Evolutionary conservation across 2,888 invertebrate genomes (phyloP).

Genomic region (Mesopsocus fuscifrons): DNA sequence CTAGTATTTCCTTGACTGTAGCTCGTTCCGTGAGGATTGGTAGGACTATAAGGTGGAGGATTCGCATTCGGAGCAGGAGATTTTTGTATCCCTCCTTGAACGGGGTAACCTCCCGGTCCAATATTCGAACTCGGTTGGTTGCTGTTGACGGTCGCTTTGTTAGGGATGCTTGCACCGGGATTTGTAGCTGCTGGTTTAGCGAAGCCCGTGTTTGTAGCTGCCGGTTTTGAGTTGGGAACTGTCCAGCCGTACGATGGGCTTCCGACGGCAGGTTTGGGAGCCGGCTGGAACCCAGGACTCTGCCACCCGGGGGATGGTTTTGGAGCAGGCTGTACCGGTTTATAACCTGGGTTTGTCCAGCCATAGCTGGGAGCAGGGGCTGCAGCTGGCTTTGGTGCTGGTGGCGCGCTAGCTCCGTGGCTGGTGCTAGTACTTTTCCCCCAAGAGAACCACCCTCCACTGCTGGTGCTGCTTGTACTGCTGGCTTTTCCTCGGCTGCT

Average conservation of each 20-base stretch:
- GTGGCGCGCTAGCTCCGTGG: neutral
- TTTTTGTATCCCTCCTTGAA: conserved; percentile 4
- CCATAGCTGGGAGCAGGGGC: neutral
- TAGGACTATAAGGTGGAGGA: neutral
- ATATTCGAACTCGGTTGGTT: conserved; percentile 3
- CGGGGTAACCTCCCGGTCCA: conserved; percentile 4
- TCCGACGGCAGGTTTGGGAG: neutral
- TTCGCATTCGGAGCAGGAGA: neutral
- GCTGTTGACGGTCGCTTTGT: neutral
- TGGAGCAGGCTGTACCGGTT: neutral
- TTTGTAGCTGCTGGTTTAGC: neutral
- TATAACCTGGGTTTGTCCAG: neutral
- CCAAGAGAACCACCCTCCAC: neutral
- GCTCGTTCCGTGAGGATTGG: neutral
- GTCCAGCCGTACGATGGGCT: neutral
- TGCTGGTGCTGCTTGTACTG: neutral
- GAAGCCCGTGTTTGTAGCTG: neutral
- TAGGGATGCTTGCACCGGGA: neutral
- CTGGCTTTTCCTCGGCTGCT: neutral
- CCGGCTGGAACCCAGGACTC: neutral
- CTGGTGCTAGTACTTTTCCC: neutral
- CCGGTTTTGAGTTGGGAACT: neutral
- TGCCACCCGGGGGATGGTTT: neutral
- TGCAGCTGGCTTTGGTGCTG: neutral
- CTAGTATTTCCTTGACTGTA: neutral